Conservation (phyloP, 2,113 vertebrate genomes). For the Coptodon bakossiorum region DNA sequence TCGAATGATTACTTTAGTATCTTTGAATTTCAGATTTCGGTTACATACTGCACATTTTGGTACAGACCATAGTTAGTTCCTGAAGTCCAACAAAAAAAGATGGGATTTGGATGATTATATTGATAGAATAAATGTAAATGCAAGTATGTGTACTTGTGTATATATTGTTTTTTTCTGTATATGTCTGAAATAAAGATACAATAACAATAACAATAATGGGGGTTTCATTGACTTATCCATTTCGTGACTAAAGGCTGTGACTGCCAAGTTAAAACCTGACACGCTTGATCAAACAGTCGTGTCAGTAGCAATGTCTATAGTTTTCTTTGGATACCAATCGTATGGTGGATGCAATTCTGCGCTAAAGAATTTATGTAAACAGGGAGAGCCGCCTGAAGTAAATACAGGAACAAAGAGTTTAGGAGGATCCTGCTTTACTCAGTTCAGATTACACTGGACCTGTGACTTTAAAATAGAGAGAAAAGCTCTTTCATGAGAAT, state of each 20-base stretch:
- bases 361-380: slow-evolving; percentile 36
- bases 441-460: neutral
- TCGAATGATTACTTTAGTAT: neutral
- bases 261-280: neutral
- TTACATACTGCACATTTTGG: neutral
- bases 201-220: neutral
- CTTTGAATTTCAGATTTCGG: neutral
- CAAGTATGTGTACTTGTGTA: too few relatives aligned
- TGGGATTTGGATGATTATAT: neutral
- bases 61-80: neutral
- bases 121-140: neutral
- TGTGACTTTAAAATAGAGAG: neutral
- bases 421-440: neutral
- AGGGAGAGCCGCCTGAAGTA: slow-evolving; percentile 29
- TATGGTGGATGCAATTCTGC: slow-evolving; percentile 40
- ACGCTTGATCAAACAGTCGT: neutral
- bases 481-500: neutral
- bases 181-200: too few relatives aligned
- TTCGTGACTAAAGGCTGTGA: neutral
- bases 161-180: too few relatives aligned
- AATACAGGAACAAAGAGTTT: slow-evolving; percentile 49
- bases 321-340: slow-evolving; percentile 13
- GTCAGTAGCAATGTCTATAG: slow-evolving; percentile 1
- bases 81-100: neutral
- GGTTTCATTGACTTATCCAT: neutral